These are phyloP conservation scores for Campoplex capitator DNA, from an alignment of 2,888 invertebrate genomes.

Conservation along the genomic window DNA sequence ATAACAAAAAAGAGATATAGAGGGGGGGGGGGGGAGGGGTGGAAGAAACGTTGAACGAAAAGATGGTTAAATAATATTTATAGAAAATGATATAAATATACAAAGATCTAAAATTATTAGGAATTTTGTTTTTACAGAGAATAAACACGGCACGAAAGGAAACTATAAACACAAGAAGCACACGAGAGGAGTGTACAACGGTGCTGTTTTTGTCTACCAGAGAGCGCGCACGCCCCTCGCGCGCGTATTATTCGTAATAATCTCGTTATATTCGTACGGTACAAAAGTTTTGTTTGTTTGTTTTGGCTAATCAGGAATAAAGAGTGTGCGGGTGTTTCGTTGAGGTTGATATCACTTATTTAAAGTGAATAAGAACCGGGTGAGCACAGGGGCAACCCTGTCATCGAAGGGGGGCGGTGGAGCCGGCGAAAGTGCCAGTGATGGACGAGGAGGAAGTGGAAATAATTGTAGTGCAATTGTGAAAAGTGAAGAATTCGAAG, in stretches of 20 bases:
- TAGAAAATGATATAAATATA: not conserved
- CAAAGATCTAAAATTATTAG: not conserved
- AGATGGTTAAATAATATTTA: not conserved
- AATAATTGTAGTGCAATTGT: constrained; percentile 68
- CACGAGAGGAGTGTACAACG: not conserved
- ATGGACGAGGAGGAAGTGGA: constrained; percentile 64
- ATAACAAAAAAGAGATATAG: not conserved
- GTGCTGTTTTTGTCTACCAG: not conserved
- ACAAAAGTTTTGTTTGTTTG: too few species aligned
- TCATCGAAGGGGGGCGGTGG: constrained; percentile 41
- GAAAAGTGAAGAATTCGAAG: constrained; percentile 52
- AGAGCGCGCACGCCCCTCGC: not conserved
- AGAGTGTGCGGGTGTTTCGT: not conserved
- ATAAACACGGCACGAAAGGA: not conserved
- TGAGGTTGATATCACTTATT: not conserved
- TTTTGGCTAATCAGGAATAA: not conserved
- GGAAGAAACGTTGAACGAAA: not conserved
- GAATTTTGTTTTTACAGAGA: constrained; percentile 1
- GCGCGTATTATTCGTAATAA: not conserved
- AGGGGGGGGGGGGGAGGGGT: not conserved
- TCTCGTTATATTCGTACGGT: not conserved
- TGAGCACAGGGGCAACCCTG: constrained; percentile 59
- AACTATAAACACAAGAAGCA: not conserved
- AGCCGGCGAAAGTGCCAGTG: constrained; percentile 59
- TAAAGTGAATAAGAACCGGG: constrained; percentile 52